Evolutionary conservation across 2,797 vertebrate genomes (phyloP).

Genomic region (Pelobates cultripes): DNA sequence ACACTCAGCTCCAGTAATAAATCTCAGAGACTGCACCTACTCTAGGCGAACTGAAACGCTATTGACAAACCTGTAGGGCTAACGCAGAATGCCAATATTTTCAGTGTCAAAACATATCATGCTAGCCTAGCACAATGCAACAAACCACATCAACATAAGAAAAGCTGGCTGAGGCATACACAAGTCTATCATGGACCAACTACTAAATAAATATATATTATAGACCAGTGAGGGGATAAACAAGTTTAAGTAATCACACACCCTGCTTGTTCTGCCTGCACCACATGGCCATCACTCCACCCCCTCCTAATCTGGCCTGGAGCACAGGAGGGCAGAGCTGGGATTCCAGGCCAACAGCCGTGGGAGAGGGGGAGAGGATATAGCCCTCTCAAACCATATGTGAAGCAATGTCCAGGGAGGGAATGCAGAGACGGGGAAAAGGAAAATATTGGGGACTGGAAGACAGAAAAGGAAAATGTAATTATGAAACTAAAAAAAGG

Average conservation of each 20-base stretch:
- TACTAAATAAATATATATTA: neutral
- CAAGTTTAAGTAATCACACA: slow-evolving; percentile 50
- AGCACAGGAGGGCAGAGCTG: slow-evolving; percentile 49
- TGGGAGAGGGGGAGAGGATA: slow-evolving; percentile 42
- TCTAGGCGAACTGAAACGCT: too few species aligned
- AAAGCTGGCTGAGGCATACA: neutral
- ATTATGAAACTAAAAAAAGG: neutral
- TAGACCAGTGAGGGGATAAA: slow-evolving; percentile 38
- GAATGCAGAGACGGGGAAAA: neutral
- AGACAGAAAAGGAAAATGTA: neutral
- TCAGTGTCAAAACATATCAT: too few species aligned
- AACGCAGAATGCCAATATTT: too few species aligned
- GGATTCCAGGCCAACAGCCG: slow-evolving; percentile 48
- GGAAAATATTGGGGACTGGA: neutral
- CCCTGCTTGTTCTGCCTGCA: slow-evolving; percentile 49
- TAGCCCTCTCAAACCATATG: slow-evolving; percentile 32
- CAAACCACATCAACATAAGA: neutral
- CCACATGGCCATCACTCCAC: slow-evolving; percentile 50
- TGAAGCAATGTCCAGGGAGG: slow-evolving; percentile 42
- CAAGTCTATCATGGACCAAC: neutral
- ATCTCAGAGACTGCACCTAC: too few species aligned
- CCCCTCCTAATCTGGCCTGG: slow-evolving; percentile 48
- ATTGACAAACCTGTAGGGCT: too few species aligned
- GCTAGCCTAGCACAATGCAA: neutral
- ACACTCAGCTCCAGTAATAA: too few species aligned